A percentile compares a stretch with the other conserved stretches of the same genome.
phyloP scores from a whole-genome alignment of 2,113 vertebrate genomes.

The Pristiophorus japonicus region DNA sequence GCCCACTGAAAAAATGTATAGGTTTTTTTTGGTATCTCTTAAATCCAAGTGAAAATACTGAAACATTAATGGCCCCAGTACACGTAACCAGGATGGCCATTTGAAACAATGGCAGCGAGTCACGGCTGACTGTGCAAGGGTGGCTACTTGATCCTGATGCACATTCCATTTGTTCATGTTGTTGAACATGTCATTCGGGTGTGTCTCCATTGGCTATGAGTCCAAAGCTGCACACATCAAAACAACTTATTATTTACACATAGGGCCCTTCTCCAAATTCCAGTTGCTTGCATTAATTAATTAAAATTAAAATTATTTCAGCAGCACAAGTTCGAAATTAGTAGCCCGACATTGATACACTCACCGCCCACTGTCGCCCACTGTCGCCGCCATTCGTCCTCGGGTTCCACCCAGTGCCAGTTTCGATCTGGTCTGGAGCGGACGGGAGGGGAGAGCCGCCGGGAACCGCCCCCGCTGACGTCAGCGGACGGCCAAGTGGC shows the following conservation, averaged over 20 bases:
- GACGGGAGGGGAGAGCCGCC: too few relatives aligned
- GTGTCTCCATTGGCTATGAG: neutral
- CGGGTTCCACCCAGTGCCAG: too few relatives aligned
- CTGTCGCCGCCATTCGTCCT: too few relatives aligned
- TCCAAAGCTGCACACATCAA: neutral
- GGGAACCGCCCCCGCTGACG: too few relatives aligned
- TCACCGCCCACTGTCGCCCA: too few relatives aligned
- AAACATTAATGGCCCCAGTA: neutral
- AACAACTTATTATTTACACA: constrained; percentile 24
- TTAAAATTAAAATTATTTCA: neutral
- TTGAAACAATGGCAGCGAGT: neutral
- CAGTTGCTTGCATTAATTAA: neutral
- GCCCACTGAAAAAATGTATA: neutral
- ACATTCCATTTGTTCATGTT: neutral
- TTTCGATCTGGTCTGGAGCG: too few relatives aligned
- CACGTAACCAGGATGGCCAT: neutral
- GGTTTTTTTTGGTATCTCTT: neutral
- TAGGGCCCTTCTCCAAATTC: neutral
- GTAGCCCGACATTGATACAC: too few relatives aligned
- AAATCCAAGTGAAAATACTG: neutral
- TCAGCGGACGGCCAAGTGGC: too few relatives aligned
- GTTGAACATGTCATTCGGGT: neutral
- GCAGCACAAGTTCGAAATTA: neutral
- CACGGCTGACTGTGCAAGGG: neutral
- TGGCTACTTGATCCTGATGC: neutral